These are phyloP conservation scores for Lates japonicus DNA, from an alignment of 2,797 vertebrate species.

Conservation along the genomic window DNA sequence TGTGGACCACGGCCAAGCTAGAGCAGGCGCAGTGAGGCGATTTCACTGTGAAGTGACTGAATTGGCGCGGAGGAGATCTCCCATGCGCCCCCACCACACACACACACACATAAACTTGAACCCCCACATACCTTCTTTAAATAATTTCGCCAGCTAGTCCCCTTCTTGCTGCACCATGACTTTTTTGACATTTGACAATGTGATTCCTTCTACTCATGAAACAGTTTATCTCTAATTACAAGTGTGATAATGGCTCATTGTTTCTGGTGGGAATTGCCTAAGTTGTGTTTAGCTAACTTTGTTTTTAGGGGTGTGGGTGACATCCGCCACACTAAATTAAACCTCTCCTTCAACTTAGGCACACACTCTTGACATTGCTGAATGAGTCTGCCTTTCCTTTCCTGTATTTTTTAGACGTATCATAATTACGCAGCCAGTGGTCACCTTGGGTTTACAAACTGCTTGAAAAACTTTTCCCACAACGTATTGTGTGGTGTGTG, in stretches of 20 bases:
- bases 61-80: constrained; percentile 71
- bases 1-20: constrained; percentile 70
- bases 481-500: constrained; percentile 28
- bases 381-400: constrained; percentile 75
- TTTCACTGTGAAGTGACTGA: constrained; percentile 77
- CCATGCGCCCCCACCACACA: background rate
- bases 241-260: constrained; percentile 79
- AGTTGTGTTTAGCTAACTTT: constrained; percentile 85
- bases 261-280: constrained; percentile 78
- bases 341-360: constrained; percentile 83
- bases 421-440: constrained; percentile 86
- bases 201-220: constrained; percentile 68
- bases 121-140: constrained; percentile 44
- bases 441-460: constrained; percentile 84
- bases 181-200: constrained; percentile 77
- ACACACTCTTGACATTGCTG: constrained; percentile 73
- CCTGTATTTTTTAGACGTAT: constrained; percentile 80
- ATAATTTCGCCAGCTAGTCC: constrained; percentile 50
- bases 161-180: constrained; percentile 53
- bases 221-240: constrained; percentile 85
- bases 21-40: constrained; percentile 62
- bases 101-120: constrained; percentile 10
- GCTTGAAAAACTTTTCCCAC: constrained; percentile 75
- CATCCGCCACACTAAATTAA: constrained; percentile 83
- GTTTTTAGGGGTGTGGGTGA: constrained; percentile 79